These are phyloP conservation scores for Cotesia congregata DNA, from an alignment of 2,888 invertebrate species.

Conservation along the genomic window DNA sequence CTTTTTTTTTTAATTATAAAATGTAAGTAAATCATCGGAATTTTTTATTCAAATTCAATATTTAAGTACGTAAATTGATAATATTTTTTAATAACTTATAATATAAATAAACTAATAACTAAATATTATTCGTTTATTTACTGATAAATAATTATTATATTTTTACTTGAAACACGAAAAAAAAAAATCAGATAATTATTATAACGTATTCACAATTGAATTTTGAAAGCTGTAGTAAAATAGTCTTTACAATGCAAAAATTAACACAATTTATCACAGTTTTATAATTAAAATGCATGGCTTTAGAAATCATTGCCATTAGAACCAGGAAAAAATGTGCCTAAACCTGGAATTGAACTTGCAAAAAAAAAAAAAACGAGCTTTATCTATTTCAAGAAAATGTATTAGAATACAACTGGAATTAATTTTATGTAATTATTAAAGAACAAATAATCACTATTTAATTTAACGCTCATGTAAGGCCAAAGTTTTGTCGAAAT, in stretches of 20 bases:
- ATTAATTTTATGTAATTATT: conserved; percentile 7
- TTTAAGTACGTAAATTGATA: conserved; percentile 15
- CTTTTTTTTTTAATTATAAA: background rate
- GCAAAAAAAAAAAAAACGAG: background rate
- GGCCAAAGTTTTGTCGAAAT: conserved; percentile 36
- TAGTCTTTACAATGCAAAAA: conserved; percentile 8
- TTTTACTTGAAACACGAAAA: conserved; percentile 57
- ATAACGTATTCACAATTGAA: background rate
- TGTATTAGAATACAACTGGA: background rate
- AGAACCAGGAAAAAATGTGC: conserved; percentile 32
- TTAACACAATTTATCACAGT: background rate
- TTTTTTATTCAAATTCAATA: background rate
- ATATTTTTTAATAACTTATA: conserved; percentile 52
- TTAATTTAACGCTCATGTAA: conserved; percentile 28
- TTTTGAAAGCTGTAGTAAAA: conserved; percentile 29
- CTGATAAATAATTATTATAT: conserved; percentile 59
- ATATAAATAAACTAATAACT: conserved; percentile 51
- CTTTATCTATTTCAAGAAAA: no score
- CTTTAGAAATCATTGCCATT: conserved; percentile 33
- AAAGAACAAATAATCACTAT: background rate
- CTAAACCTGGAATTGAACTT: conserved; percentile 36
- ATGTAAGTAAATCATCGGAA: background rate
- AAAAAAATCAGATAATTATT: background rate
- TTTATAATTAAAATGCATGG: conserved; percentile 14
- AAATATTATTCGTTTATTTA: conserved; percentile 61